Percentiles rank a stretch among this genome's conserved stretches.
Evolutionary conservation across 2,113 vertebrate genomes (phyloP).

Genomic region (Hippocampus zosterae): DNA sequence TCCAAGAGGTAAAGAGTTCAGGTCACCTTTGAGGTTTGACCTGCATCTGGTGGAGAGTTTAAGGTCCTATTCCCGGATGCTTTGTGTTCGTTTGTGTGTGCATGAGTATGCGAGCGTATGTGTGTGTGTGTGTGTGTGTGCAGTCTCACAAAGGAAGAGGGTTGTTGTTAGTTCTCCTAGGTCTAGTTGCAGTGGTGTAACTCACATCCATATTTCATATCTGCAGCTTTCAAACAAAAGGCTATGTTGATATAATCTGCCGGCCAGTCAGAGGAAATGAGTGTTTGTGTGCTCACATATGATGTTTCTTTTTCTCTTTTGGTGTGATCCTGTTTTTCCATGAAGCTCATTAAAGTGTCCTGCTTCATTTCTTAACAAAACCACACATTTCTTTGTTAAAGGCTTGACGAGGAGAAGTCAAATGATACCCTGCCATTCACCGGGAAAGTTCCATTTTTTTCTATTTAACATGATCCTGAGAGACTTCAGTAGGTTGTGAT

Average conservation of each 20-base stretch:
- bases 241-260: constrained; percentile 67
- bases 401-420: constrained; percentile 6
- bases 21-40: constrained; percentile 49
- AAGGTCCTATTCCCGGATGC: constrained; percentile 45
- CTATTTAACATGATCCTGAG: not conserved
- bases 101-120: not conserved
- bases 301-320: constrained; percentile 57
- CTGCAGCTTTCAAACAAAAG: constrained; percentile 67
- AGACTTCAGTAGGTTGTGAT: not conserved
- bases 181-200: constrained; percentile 35
- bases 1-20: constrained; percentile 18
- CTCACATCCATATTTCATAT: constrained; percentile 69
- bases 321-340: constrained; percentile 47
- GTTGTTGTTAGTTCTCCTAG: constrained; percentile 14
- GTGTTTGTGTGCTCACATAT: constrained; percentile 57
- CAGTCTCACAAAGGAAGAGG: constrained; percentile 5
- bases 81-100: constrained; percentile 1
- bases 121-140: constrained; percentile 1
- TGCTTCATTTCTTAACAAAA: constrained; percentile 38
- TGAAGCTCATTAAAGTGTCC: constrained; percentile 42
- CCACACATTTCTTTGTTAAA: constrained; percentile 32
- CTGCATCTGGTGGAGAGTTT: constrained; percentile 47
- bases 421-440: constrained; percentile 6
- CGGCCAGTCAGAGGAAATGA: constrained; percentile 55
- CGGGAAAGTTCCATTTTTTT: not conserved